Percentiles rank a stretch among this genome's conserved stretches.
Evolutionary conservation across 2,113 vertebrate species (phyloP).

Genomic region (Orycteropus afer): DNA sequence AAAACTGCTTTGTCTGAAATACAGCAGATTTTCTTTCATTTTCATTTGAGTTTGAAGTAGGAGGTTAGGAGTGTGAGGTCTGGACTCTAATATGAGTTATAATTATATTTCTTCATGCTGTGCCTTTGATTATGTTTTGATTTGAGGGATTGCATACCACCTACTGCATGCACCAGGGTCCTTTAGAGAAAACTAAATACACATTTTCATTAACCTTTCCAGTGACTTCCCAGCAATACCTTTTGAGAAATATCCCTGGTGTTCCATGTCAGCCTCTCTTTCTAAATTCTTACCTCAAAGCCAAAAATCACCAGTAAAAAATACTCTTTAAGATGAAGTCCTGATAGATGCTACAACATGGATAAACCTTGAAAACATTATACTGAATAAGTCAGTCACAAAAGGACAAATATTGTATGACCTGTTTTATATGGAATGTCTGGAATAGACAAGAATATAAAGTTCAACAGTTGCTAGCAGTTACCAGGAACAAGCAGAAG

Average conservation of each 20-base stretch:
- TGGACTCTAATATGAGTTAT: slow-evolving; percentile 47
- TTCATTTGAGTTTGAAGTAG: slow-evolving; percentile 62
- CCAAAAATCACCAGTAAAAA: slow-evolving; percentile 42
- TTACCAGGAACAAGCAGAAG: not conserved
- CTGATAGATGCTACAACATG: not conserved
- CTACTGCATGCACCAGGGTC: not conserved
- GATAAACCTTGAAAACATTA: not conserved
- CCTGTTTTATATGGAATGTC: not conserved
- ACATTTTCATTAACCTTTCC: slow-evolving; percentile 63
- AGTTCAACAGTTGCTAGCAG: not conserved
- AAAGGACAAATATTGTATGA: not conserved
- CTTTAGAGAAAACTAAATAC: slow-evolving; percentile 54
- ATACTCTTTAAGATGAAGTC: not conserved
- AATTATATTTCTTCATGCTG: slow-evolving; percentile 69
- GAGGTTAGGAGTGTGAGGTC: slow-evolving; percentile 53
- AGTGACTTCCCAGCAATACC: slow-evolving; percentile 46
- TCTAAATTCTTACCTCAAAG: slow-evolving; percentile 40
- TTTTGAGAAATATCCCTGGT: slow-evolving; percentile 34
- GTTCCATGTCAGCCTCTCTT: slow-evolving; percentile 14
- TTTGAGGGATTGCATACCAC: slow-evolving; percentile 66
- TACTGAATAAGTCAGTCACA: not conserved
- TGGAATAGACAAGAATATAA: not conserved
- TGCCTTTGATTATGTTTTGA: slow-evolving; percentile 71
- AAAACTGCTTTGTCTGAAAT: slow-evolving; percentile 44
- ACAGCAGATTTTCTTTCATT: slow-evolving; percentile 61